These are phyloP conservation scores for Busseola fusca DNA, from an alignment of 2,888 invertebrate genomes.

Conservation along the genomic window DNA sequence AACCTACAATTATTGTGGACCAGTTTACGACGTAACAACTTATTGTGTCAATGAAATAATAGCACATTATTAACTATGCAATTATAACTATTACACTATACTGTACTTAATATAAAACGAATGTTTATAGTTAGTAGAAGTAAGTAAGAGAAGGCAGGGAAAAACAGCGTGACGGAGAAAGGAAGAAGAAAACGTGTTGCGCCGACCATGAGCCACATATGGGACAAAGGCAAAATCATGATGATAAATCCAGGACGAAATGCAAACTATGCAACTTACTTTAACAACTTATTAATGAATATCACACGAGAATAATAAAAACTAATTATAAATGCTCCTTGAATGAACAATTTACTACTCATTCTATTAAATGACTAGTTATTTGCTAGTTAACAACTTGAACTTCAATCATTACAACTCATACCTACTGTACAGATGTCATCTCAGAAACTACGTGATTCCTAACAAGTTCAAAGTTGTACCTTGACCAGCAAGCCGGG, in stretches of 20 bases:
- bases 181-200: too few relatives aligned
- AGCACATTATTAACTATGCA: not conserved
- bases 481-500: conserved; percentile 93
- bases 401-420: not conserved
- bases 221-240: not conserved
- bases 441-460: conserved; percentile 14
- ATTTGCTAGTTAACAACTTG: conserved; percentile 13
- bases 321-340: conserved; percentile 11
- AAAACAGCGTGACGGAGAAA: not conserved
- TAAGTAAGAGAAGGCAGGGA: not conserved
- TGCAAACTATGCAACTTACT: conserved; percentile 7
- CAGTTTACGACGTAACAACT: conserved; percentile 11
- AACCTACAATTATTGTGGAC: not conserved
- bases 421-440: conserved; percentile 6
- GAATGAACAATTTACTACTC: conserved; percentile 18
- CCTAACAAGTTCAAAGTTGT: conserved; percentile 48
- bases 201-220: not conserved
- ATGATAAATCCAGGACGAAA: not conserved
- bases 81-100: conserved; percentile 10
- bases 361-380: conserved; percentile 26
- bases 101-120: not conserved
- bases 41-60: conserved; percentile 26
- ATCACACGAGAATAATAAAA: conserved; percentile 3
- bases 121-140: not conserved
- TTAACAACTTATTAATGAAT: conserved; percentile 17